Base-by-base conservation (phyloP, 1,140 invertebrate species). In the Chironomus tepperi region DNA sequence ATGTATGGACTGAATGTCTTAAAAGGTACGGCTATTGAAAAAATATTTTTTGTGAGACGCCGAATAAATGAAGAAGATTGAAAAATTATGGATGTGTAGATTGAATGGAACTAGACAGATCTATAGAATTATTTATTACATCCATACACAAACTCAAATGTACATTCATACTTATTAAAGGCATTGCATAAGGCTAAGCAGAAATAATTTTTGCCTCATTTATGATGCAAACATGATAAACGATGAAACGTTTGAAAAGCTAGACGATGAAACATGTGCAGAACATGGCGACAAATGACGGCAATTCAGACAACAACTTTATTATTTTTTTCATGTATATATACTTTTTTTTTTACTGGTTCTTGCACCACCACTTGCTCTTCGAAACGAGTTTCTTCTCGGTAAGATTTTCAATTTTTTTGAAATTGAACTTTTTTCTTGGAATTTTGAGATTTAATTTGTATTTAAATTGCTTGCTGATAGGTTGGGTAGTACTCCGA, bases 241-340 rank as follows among this genome's bases (percentile, higher is more conserved):
- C 43, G 15, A 10, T 57, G 47, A 57, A n/a, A n/a, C 12, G 47
- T 57, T 57, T 12, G 47, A 12, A 47, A 47, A 57, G n/a, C 47
- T n/a, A n/a, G 47, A 12, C 47, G 47, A 57, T 57, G 47, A 57
- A 57, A 57, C 47, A 57, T 57, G 47, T 57, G 47, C 47, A 57
- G 47, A 57, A 57, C 12, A 57, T 57, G 47, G 47, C 47, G 47
- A 57, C 47, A n/a, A 34, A 34, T 34, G 47, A 57, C 47, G 47
- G 47, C 47, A 47, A 15, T 47, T 47, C 9, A 47, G 43, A 47
- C 43, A 57, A 57, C 47, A 57, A 57, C 47, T 57, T 57, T n/a
- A 57, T 57, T 57, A 57, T 57, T 57, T 47, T 12, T 57, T 57
- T 57, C 43, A 34, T 34, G 24, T 34, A 34, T 34, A 34, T n/a